A percentile compares a stretch with the other conserved stretches of the same genome.
phyloP scores from a whole-genome alignment of 2,113 vertebrate species.

The Micronisus gabar region DNA sequence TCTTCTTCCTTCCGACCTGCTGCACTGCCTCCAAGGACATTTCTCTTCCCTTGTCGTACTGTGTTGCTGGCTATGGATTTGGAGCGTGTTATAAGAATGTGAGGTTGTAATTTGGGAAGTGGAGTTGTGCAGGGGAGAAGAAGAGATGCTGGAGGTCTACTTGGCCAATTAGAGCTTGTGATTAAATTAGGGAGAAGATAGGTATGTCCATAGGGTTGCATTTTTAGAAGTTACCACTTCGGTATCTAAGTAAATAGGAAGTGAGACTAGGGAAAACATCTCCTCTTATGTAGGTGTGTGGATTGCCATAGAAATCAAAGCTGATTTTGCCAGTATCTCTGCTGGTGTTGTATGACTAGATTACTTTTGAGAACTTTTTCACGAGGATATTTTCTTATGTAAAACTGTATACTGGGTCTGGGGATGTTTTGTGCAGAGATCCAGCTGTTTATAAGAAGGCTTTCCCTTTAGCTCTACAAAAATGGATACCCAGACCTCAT shows the following conservation, averaged over 20 bases:
- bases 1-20: not conserved
- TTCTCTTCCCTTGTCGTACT: not conserved
- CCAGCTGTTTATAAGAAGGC: not conserved
- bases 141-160: not conserved
- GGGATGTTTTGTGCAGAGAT: not conserved
- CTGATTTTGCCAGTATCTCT: not conserved
- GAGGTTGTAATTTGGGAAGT: not conserved
- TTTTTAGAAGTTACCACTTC: not conserved
- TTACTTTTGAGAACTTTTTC: not conserved
- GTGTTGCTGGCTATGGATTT: not conserved
- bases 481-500: not conserved
- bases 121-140: not conserved
- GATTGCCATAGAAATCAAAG: not conserved
- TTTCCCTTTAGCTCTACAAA: not conserved
- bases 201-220: not conserved
- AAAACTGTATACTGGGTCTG: not conserved
- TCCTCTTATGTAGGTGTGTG: accelerated
- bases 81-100: not conserved
- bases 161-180: not conserved
- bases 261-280: not conserved
- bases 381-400: not conserved
- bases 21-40: not conserved
- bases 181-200: not conserved
- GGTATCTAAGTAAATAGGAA: not conserved
- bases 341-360: not conserved